These are phyloP conservation scores for Aporophyla nigra DNA, from an alignment of 2,888 invertebrate genomes.

Conservation along the genomic window DNA sequence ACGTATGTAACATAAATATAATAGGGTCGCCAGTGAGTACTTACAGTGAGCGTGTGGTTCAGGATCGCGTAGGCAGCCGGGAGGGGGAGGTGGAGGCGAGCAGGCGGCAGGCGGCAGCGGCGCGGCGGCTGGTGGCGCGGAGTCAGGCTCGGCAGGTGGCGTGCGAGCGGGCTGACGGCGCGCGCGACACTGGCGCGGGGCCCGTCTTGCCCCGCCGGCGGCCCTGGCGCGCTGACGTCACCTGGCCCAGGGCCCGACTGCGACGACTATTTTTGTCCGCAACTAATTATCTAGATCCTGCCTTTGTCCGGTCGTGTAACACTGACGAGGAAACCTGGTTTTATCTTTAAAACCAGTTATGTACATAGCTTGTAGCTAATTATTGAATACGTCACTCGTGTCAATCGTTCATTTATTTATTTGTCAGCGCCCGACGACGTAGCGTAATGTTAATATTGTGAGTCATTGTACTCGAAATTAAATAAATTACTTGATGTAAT, in stretches of 20 bases:
- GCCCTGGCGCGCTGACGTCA: conserved; percentile 90
- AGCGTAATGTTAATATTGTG: conserved; percentile 60
- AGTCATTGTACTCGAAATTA: conserved; percentile 75
- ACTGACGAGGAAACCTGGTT: conserved; percentile 85
- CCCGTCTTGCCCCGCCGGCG: conserved; percentile 90
- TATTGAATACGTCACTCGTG: conserved; percentile 70
- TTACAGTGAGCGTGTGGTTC: conserved; percentile 73
- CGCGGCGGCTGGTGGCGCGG: conserved; percentile 72
- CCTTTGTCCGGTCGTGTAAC: conserved; percentile 84
- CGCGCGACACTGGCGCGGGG: conserved; percentile 91
- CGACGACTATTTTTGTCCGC: conserved; percentile 89
- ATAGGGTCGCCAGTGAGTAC: conserved; percentile 70
- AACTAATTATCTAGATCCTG: conserved; percentile 90
- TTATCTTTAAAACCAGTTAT: conserved; percentile 73
- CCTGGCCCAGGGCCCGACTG: conserved; percentile 90
- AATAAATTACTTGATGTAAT: conserved; percentile 58
- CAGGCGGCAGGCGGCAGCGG: conserved; percentile 68
- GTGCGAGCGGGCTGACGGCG: conserved; percentile 89
- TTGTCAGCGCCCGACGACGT: conserved; percentile 71
- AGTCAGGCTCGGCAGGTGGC: conserved; percentile 76
- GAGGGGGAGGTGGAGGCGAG: conserved; percentile 70
- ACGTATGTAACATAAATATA: conserved; percentile 68
- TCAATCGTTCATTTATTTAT: conserved; percentile 67
- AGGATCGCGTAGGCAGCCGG: conserved; percentile 73
- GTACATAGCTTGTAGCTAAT: conserved; percentile 63